Percentiles rank a stretch among this genome's conserved stretches.
phyloP scores from a whole-genome alignment of 1,140 invertebrate genomes.

The Drosophila oshimai region DNA sequence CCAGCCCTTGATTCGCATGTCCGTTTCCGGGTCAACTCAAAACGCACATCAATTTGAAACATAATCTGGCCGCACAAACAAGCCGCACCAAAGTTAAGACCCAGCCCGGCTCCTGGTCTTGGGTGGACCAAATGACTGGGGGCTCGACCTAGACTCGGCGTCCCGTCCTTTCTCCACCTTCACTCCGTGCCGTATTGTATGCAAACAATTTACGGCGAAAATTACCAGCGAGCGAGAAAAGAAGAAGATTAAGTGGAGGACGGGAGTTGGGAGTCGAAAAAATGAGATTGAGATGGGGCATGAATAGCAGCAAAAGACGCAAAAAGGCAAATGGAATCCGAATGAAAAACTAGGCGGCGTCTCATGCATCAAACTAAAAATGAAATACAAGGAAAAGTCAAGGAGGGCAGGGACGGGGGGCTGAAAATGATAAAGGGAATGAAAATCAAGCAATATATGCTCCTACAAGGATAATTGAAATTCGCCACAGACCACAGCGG shows the following conservation, averaged over 20 bases:
- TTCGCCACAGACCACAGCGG: slow-evolving; percentile 43
- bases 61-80: slow-evolving; percentile 79
- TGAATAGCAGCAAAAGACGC: too few species aligned
- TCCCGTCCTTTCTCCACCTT: not conserved
- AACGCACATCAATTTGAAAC: slow-evolving; percentile 78
- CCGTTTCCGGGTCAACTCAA: slow-evolving; percentile 30
- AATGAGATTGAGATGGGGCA: slow-evolving; percentile 31
- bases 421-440: slow-evolving; percentile 16
- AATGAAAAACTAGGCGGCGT: slow-evolving; percentile 64
- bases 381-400: slow-evolving; percentile 60
- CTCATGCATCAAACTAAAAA: slow-evolving; percentile 76
- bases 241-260: slow-evolving; percentile 19
- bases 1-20: slow-evolving; percentile 1
- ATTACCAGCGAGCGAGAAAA: slow-evolving; percentile 35
- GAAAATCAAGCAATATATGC: slow-evolving; percentile 17
- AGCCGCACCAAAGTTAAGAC: slow-evolving; percentile 76
- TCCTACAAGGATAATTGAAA: slow-evolving; percentile 67
- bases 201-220: slow-evolving; percentile 75
- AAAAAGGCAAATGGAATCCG: not conserved
- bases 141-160: slow-evolving; percentile 9
- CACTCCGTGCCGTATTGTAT: slow-evolving; percentile 57
- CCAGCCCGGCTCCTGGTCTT: slow-evolving; percentile 6
- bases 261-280: slow-evolving; percentile 13
- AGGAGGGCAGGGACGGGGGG: slow-evolving; percentile 1
- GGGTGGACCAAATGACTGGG: slow-evolving; percentile 47